Conservation (phyloP, 1,140 invertebrate species). For the Heliconius nattereri region DNA sequence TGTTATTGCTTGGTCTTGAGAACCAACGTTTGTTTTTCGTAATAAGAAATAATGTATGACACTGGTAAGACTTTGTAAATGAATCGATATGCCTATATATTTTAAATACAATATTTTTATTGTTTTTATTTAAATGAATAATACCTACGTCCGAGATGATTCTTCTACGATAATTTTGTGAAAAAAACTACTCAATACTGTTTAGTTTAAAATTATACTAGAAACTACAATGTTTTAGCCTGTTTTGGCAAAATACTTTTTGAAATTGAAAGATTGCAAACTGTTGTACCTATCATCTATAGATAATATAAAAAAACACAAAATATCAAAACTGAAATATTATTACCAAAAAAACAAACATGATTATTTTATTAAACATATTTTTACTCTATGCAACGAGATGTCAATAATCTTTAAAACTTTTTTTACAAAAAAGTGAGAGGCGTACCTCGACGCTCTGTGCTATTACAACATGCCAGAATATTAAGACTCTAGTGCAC, state of each 20-base stretch:
- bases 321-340: neutral
- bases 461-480: constrained; percentile 22
- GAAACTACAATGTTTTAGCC: neutral
- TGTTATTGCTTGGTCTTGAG: neutral
- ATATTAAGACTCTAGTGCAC: constrained; percentile 16
- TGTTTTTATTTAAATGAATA: too few relatives aligned
- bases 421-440: constrained; percentile 8
- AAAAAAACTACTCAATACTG: too few relatives aligned
- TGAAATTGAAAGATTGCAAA: neutral
- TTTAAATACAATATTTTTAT: too few relatives aligned
- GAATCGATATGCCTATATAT: neutral
- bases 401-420: constrained; percentile 30
- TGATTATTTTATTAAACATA: neutral
- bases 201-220: too few relatives aligned
- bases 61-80: neutral
- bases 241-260: neutral
- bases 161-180: too few relatives aligned
- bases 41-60: neutral
- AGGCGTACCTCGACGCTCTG: constrained; percentile 21
- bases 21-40: neutral
- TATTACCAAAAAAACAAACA: neutral
- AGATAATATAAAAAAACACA: neutral
- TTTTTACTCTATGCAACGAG: constrained; percentile 19
- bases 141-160: too few relatives aligned
- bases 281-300: neutral